Percentiles rank a stretch among this genome's conserved stretches.
phyloP scores from a whole-genome alignment of 2,113 vertebrate species.

The Bagarius yarrelli region DNA sequence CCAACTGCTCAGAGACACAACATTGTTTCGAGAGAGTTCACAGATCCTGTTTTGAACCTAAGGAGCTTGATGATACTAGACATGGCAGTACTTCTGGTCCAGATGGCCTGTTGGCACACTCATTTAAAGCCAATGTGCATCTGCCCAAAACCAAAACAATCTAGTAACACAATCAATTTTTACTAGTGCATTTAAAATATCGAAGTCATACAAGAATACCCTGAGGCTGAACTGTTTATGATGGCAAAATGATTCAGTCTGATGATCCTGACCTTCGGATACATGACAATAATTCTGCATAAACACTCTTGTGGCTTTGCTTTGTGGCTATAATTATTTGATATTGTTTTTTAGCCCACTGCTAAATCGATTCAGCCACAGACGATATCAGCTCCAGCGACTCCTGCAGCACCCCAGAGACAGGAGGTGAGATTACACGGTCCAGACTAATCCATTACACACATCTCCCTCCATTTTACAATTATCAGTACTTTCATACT shows the following conservation, averaged over 20 bases:
- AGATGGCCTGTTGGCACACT: conserved; percentile 49
- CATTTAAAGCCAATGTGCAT: conserved; percentile 29
- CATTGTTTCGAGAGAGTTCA: conserved; percentile 59
- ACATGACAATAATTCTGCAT: conserved; percentile 32
- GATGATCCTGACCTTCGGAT: background rate
- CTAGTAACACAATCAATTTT: background rate
- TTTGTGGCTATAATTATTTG: conserved; percentile 18
- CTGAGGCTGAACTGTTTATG: background rate
- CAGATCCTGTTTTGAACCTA: conserved; percentile 45
- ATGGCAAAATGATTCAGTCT: background rate
- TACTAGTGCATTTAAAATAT: background rate
- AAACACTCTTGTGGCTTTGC: conserved; percentile 29
- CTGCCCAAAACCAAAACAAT: conserved; percentile 33
- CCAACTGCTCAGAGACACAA: conserved; percentile 53
- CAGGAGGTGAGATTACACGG: conserved; percentile 55
- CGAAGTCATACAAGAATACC: background rate
- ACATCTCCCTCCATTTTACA: conserved; percentile 4
- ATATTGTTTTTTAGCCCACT: conserved; percentile 54
- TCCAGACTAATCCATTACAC: background rate
- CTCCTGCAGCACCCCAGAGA: conserved; percentile 63
- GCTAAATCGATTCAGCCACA: conserved; percentile 44
- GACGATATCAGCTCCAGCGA: conserved; percentile 63
- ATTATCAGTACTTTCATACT: background rate
- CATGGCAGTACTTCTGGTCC: conserved; percentile 58
- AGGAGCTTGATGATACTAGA: conserved; percentile 46